These are phyloP conservation scores for Alcedo quadribrachys DNA, from an alignment of 2,797 vertebrate species.

Conservation along the genomic window DNA sequence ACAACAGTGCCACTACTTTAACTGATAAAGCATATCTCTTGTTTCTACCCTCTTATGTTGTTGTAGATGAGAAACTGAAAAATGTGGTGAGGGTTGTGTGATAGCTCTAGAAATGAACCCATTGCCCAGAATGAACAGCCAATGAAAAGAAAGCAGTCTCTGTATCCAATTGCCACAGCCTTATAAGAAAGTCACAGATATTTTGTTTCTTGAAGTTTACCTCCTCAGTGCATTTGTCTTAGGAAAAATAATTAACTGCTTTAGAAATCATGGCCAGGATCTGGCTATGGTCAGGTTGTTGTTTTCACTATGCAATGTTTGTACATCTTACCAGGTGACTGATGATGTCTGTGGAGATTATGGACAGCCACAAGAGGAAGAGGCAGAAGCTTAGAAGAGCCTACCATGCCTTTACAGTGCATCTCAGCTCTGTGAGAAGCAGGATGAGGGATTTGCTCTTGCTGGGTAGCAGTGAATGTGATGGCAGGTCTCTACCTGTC, in stretches of 20 bases:
- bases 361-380: not conserved
- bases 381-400: not conserved
- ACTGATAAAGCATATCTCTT: conserved; percentile 53
- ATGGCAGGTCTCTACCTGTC: not conserved
- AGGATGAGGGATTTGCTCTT: not conserved
- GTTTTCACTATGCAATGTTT: not conserved
- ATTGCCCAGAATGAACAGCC: not conserved
- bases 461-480: not conserved
- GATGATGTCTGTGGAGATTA: not conserved
- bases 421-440: not conserved
- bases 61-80: conserved; percentile 54
- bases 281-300: not conserved
- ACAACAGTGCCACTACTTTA: conserved; percentile 6
- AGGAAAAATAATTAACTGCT: not conserved
- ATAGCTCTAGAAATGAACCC: conserved; percentile 11
- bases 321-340: not conserved
- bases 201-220: not conserved
- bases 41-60: conserved; percentile 31
- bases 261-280: not conserved
- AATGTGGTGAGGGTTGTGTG: not conserved
- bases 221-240: not conserved
- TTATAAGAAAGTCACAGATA: not conserved
- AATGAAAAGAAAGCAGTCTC: not conserved
- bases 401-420: not conserved
- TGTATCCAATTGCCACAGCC: not conserved